Evolutionary conservation across 2,888 invertebrate species (phyloP).

Genomic region (Lepidonotus clava): DNA sequence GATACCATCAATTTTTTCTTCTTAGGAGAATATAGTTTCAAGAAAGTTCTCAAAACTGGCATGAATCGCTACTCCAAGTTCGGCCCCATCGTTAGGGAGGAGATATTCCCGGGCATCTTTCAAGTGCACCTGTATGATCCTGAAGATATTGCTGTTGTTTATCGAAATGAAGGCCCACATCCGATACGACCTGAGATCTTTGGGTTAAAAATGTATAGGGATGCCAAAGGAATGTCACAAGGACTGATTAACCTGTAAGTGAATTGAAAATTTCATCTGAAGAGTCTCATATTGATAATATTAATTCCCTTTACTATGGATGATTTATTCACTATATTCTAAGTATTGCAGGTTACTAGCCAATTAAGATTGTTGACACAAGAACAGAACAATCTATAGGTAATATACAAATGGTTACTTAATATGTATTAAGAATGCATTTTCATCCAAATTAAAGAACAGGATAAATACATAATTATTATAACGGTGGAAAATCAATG

Average conservation of each 20-base stretch:
- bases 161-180: constrained; percentile 49
- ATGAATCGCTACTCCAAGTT: not conserved
- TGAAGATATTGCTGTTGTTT: constrained; percentile 44
- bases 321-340: no score
- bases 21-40: constrained; percentile 31
- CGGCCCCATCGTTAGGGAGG: constrained; percentile 18
- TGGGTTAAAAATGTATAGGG: constrained; percentile 6
- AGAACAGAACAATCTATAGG: no score
- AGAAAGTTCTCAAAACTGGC: not conserved
- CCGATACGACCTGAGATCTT: not conserved
- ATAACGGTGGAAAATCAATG: no score
- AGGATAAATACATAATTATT: no score
- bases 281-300: no score
- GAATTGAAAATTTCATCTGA: not conserved
- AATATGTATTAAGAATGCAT: no score
- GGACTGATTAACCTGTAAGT: constrained; percentile 38
- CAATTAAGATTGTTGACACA: no score
- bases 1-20: not conserved
- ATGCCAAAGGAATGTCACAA: not conserved
- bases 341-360: no score
- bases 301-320: no score
- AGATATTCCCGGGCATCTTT: not conserved
- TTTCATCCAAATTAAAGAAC: no score
- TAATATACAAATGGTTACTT: no score
- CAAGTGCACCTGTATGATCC: constrained; percentile 47